phyloP scores from a whole-genome alignment of 2,113 vertebrate species.

The Colinus virginianus region DNA sequence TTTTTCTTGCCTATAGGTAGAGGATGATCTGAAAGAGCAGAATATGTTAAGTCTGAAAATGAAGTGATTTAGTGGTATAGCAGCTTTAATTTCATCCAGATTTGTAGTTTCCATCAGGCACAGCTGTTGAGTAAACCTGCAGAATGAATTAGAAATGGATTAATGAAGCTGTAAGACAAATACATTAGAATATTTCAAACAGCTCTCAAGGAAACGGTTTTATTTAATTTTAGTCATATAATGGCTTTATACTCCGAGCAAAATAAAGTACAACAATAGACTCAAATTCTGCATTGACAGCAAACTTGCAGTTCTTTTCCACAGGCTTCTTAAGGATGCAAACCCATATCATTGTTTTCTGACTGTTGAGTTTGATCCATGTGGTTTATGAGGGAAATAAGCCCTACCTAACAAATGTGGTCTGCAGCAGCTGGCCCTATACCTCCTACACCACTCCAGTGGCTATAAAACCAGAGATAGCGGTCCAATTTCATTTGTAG shows the following conservation, averaged over 20 bases:
- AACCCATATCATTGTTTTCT: slow-evolving; percentile 63
- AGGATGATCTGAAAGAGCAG: not conserved
- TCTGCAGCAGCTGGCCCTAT: slow-evolving; percentile 13
- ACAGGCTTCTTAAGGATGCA: slow-evolving; percentile 46
- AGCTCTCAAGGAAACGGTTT: slow-evolving; percentile 55
- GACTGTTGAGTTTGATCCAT: slow-evolving; percentile 33
- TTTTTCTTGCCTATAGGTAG: not conserved
- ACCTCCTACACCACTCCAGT: not conserved
- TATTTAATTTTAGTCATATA: slow-evolving; percentile 62
- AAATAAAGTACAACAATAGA: slow-evolving; percentile 62
- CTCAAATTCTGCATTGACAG: slow-evolving; percentile 59
- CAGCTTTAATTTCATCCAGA: slow-evolving; percentile 69
- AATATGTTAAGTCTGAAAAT: slow-evolving; percentile 62
- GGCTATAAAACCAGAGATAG: slow-evolving; percentile 11
- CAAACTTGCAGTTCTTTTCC: not conserved
- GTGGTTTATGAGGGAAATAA: slow-evolving; percentile 27
- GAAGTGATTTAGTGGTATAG: slow-evolving; percentile 55
- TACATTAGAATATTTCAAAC: slow-evolving; percentile 63
- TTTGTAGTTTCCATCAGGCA: slow-evolving; percentile 64
- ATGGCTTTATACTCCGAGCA: slow-evolving; percentile 59
- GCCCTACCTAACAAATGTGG: not conserved
- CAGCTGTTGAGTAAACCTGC: slow-evolving; percentile 74
- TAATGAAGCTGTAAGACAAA: slow-evolving; percentile 71
- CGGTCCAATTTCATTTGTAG: slow-evolving; percentile 13
- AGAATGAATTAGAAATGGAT: slow-evolving; percentile 76